Evolutionary conservation across 2,888 invertebrate genomes (phyloP).

Genomic region (Mythimna lalbum): DNA sequence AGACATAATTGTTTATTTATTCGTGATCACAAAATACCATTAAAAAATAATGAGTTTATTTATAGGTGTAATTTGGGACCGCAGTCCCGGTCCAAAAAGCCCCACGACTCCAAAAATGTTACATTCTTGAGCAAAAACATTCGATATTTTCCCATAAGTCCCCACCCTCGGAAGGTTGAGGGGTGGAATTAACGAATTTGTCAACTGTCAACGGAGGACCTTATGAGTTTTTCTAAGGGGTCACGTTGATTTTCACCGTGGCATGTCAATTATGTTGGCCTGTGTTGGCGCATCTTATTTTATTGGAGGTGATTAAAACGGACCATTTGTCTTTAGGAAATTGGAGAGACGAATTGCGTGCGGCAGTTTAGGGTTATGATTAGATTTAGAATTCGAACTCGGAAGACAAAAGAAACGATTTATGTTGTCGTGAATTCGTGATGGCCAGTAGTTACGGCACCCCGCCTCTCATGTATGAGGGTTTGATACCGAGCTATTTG

Average conservation of each 20-base stretch:
- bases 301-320: slow-evolving; percentile 66
- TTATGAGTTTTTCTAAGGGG: slow-evolving; percentile 86
- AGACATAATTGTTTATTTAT: no score
- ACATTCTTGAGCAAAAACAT: slow-evolving; percentile 69
- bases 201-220: slow-evolving; percentile 86
- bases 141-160: slow-evolving; percentile 73
- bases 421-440: no score
- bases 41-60: no score
- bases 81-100: no score
- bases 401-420: neutral
- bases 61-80: no score
- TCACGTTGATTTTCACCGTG: slow-evolving; percentile 78
- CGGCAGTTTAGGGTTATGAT: slow-evolving; percentile 8
- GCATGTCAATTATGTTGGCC: slow-evolving; percentile 72
- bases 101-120: neutral
- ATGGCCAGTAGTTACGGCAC: no score
- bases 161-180: slow-evolving; percentile 64
- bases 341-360: slow-evolving; percentile 29
- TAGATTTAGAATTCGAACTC: neutral
- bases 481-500: no score
- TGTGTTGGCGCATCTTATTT: slow-evolving; percentile 64
- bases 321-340: slow-evolving; percentile 58
- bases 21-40: no score
- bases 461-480: no score
- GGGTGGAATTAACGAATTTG: slow-evolving; percentile 88